A percentile compares a stretch with the other conserved stretches of the same genome.
These are phyloP conservation scores for Thripadectes ignobilis DNA, from an alignment of 2,797 vertebrate species.

Conservation along the genomic window DNA sequence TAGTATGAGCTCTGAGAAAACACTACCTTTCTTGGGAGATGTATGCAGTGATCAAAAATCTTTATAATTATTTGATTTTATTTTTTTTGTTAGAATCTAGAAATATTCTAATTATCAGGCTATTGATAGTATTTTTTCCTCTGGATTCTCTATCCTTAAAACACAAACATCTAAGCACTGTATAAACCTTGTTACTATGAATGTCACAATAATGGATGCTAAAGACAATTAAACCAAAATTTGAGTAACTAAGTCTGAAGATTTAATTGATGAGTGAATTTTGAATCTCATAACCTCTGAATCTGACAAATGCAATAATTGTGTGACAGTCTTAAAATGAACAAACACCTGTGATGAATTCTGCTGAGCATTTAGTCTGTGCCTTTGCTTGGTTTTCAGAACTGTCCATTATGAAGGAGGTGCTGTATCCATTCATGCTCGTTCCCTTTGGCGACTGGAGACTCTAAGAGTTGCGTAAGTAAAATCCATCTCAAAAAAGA, in stretches of 20 bases:
- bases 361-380: background rate
- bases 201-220: background rate
- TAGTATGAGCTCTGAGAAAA: background rate
- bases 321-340: background rate
- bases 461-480: constrained; percentile 94
- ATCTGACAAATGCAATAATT: background rate
- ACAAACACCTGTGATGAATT: background rate
- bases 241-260: background rate
- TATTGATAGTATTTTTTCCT: background rate
- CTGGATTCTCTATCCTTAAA: background rate
- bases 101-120: background rate
- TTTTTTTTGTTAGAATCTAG: background rate
- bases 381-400: constrained; percentile 75
- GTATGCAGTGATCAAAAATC: background rate
- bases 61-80: background rate
- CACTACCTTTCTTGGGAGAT: background rate
- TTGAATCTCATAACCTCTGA: background rate
- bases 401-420: constrained; percentile 95
- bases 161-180: background rate
- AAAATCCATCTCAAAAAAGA: background rate
- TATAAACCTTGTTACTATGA: background rate
- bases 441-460: constrained; percentile 94
- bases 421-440: constrained; percentile 90
- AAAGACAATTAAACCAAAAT: background rate
- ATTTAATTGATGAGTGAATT: background rate